phyloP scores from a whole-genome alignment of 1,140 invertebrate genomes.

The Atta texana region DNA sequence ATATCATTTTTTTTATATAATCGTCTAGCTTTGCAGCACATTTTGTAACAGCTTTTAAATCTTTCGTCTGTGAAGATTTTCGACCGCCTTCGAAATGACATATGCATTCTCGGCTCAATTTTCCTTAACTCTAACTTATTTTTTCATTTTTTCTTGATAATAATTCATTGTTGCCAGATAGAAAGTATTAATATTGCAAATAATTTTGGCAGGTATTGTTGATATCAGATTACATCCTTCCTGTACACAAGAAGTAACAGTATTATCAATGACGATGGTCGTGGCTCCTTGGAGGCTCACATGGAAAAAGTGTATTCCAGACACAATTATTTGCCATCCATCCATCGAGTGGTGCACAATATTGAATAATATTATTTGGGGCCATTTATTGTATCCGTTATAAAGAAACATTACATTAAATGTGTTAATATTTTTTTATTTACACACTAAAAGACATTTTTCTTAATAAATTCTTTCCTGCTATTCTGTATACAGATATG shows the following conservation, averaged over 20 bases:
- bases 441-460: neutral
- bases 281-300: constrained; percentile 84
- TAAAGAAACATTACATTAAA: constrained; percentile 68
- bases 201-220: constrained; percentile 82
- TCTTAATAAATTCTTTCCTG: neutral
- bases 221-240: constrained; percentile 81
- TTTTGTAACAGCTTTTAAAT: too few relatives aligned
- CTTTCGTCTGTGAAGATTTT: too few relatives aligned
- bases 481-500: neutral
- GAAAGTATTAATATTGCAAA: constrained; percentile 27
- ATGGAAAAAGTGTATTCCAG: constrained; percentile 84
- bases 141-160: neutral
- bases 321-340: constrained; percentile 82
- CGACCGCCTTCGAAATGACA: too few relatives aligned
- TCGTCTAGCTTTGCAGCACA: too few relatives aligned
- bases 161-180: constrained; percentile 1
- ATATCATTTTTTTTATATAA: too few relatives aligned
- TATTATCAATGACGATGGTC: constrained; percentile 81
- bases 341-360: constrained; percentile 85
- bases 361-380: constrained; percentile 84
- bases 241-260: constrained; percentile 73
- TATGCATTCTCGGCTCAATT: too few relatives aligned
- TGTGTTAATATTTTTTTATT: constrained; percentile 3
- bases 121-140: too few relatives aligned
- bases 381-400: constrained; percentile 86